Conservation (phyloP, 2,797 vertebrate genomes). For the Tauraco hartlaubi region DNA sequence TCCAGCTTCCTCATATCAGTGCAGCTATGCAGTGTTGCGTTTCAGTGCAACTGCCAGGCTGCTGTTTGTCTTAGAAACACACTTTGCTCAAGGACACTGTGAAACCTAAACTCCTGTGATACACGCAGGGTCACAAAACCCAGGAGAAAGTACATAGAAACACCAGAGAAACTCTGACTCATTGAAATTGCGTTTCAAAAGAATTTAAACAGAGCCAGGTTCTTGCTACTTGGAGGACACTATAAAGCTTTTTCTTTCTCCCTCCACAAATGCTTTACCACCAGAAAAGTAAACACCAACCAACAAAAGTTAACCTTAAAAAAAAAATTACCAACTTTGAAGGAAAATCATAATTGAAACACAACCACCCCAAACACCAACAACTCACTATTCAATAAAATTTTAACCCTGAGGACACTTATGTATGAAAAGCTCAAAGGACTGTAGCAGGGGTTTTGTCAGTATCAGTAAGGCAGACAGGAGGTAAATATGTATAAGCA, state of each 20-base stretch:
- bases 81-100: background rate
- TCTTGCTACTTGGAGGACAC: background rate
- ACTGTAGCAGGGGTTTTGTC: background rate
- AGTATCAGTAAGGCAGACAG: background rate
- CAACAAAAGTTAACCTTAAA: background rate
- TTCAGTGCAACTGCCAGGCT: background rate
- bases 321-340: background rate
- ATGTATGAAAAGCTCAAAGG: background rate
- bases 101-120: conserved; percentile 14
- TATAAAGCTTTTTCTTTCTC: background rate
- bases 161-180: background rate
- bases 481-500: background rate
- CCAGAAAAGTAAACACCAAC: background rate
- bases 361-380: background rate
- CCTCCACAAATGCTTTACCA: background rate
- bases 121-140: background rate
- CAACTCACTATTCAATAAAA: background rate
- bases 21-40: background rate
- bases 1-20: background rate
- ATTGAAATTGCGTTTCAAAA: background rate
- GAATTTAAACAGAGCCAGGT: background rate
- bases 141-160: background rate
- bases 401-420: background rate
- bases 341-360: background rate
- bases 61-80: conserved; percentile 6